Percentiles rank a stretch among this genome's conserved stretches.
Evolutionary conservation across 2,797 vertebrate species (phyloP).

Genomic region (Bradypodion ventrale): DNA sequence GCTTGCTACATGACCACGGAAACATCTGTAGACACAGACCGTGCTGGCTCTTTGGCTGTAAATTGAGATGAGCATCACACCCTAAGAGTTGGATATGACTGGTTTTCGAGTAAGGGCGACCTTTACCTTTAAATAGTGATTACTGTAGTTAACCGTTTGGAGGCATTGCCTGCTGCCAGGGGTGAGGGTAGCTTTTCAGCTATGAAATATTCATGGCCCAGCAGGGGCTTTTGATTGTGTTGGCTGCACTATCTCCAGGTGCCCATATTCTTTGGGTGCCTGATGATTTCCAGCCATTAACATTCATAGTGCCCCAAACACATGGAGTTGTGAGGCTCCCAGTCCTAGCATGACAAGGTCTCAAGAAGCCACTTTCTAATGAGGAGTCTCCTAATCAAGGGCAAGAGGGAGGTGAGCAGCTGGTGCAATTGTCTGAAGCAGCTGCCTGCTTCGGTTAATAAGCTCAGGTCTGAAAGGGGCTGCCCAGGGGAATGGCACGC

Average conservation of each 20-base stretch:
- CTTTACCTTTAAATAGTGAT: too few relatives aligned
- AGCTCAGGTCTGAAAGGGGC: slow-evolving; percentile 17
- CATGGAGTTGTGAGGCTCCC: not conserved
- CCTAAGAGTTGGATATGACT: too few relatives aligned
- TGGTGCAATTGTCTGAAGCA: slow-evolving; percentile 36
- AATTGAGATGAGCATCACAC: too few relatives aligned
- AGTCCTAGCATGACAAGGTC: slow-evolving; percentile 3
- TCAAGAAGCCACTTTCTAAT: slow-evolving; percentile 27
- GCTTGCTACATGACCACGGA: too few relatives aligned
- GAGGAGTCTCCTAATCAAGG: slow-evolving; percentile 19
- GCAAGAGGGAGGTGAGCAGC: slow-evolving; percentile 24
- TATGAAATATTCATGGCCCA: not conserved
- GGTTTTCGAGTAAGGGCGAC: too few relatives aligned
- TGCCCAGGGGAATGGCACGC: slow-evolving; percentile 20
- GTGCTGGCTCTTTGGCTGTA: too few relatives aligned
- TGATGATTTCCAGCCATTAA: slow-evolving; percentile 6
- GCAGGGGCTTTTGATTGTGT: not conserved
- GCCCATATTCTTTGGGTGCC: not conserved
- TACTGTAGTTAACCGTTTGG: not conserved
- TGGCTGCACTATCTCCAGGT: not conserved
- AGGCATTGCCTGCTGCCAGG: not conserved
- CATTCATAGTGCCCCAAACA: slow-evolving; percentile 4
- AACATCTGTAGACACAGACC: too few relatives aligned
- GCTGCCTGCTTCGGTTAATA: slow-evolving; percentile 39
- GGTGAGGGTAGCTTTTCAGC: not conserved